phyloP scores from a whole-genome alignment of 2,797 vertebrate genomes.

The Gadopsis bispinosus region DNA sequence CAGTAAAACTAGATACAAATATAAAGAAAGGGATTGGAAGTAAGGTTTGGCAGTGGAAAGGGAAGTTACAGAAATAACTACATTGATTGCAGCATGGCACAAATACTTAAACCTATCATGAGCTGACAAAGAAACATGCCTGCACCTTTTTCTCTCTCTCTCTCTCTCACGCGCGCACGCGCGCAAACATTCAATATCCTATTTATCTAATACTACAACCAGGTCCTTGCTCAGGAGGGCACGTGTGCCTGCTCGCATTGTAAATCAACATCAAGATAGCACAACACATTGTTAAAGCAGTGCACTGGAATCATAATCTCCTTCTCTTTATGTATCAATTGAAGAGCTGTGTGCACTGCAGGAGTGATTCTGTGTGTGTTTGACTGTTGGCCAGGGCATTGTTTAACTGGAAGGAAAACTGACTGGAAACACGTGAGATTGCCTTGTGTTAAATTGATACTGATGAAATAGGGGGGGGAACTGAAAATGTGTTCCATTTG shows the following conservation, averaged over 20 bases:
- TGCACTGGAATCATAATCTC: slow-evolving; percentile 44
- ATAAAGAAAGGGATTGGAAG: background rate
- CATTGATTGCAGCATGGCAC: slow-evolving; percentile 50
- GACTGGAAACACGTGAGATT: background rate
- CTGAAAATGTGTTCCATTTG: slow-evolving; percentile 3
- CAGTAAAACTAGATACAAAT: background rate
- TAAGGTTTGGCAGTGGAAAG: slow-evolving; percentile 17
- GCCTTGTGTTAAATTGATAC: slow-evolving; percentile 12
- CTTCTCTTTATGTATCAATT: slow-evolving; percentile 33
- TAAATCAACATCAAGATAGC: slow-evolving; percentile 64
- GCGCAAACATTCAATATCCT: slow-evolving; percentile 18
- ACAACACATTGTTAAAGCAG: slow-evolving; percentile 41
- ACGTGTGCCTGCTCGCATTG: slow-evolving; percentile 22
- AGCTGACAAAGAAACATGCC: slow-evolving; percentile 48
- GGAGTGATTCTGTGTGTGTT: slow-evolving; percentile 9
- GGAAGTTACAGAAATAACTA: slow-evolving; percentile 29
- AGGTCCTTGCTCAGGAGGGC: slow-evolving; percentile 29
- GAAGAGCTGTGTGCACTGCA: slow-evolving; percentile 21
- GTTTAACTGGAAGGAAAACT: slow-evolving; percentile 30
- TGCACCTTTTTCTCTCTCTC: background rate
- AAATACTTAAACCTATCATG: slow-evolving; percentile 65
- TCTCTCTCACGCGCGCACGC: background rate
- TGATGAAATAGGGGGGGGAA: slow-evolving; percentile 19
- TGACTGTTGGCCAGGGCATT: slow-evolving; percentile 6
- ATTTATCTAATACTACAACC: slow-evolving; percentile 58